These are phyloP conservation scores for Pseudomugil tenellus DNA, from an alignment of 2,797 vertebrate species.

Conservation along the genomic window DNA sequence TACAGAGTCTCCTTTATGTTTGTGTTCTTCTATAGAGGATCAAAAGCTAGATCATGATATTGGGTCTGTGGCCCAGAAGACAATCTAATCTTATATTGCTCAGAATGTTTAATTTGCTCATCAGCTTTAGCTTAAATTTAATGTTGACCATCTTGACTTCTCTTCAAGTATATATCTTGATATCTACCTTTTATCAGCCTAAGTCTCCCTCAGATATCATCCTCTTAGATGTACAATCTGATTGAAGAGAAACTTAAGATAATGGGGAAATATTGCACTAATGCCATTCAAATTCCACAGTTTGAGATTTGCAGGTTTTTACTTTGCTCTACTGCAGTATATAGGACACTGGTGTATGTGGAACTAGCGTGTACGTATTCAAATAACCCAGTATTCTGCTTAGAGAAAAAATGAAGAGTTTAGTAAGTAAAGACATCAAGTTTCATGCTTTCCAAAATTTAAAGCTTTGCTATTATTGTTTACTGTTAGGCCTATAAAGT, in stretches of 20 bases:
- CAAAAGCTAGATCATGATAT: conserved; percentile 19
- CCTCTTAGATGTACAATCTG: conserved; percentile 52
- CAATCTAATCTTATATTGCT: conserved; percentile 13
- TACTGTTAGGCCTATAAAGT: conserved; percentile 23
- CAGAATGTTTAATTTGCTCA: conserved; percentile 38
- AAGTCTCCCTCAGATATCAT: conserved; percentile 48
- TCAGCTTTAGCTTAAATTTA: conserved; percentile 37
- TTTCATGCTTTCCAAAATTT: conserved; percentile 9
- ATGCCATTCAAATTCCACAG: conserved; percentile 21
- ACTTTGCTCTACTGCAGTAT: neutral
- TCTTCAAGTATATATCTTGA: conserved; percentile 31
- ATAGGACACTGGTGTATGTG: conserved; percentile 5
- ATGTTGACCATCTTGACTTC: conserved; percentile 40
- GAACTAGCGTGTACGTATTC: conserved; percentile 1
- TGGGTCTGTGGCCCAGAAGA: neutral
- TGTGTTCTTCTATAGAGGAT: conserved; percentile 21
- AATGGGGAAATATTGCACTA: conserved; percentile 22
- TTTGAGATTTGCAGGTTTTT: conserved; percentile 14
- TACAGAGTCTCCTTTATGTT: conserved; percentile 2
- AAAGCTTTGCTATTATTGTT: conserved; percentile 32
- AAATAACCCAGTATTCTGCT: neutral
- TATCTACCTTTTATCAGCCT: conserved; percentile 50
- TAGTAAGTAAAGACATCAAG: conserved; percentile 22
- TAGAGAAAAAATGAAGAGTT: conserved; percentile 14
- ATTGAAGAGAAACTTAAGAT: conserved; percentile 51